Base-by-base conservation (phyloP, 2,888 invertebrate genomes). In the Arctia plantaginis region DNA sequence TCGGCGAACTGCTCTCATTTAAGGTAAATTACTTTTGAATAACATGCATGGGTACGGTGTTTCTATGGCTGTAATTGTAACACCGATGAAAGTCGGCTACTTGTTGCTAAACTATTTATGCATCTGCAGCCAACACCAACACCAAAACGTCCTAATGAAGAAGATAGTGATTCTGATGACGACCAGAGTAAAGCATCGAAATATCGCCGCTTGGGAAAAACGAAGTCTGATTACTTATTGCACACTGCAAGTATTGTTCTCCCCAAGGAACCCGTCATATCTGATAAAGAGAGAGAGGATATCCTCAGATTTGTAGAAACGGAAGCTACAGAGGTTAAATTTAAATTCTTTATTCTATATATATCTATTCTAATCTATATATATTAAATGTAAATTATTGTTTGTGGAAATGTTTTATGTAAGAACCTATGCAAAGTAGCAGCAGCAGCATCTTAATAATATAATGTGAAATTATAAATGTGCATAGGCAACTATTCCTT, bases 281-380 rank as follows among this genome's bases (percentile, higher is more conserved):
- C 97, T 0, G 97, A 97, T 75, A 97, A 98, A 87, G 98, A 98
- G 91, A 97, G 97, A 82, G 97, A 97, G 84, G 97, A 98, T 87
- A 98, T 98, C 82, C 92, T 98, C 8, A 97, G 97, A 94, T 98
- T 98, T 93, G 98, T 98, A 8, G 98, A 98, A 91, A 98, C 97
- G 71, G 98, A 98, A 94, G 97, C 97, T 64, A 97, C 97, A 13
- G 97, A 98, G 93, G 97, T 97, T 64, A 75, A 35, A 55, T 33
- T 97, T 65, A 75, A 35, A 55, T 23, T 15, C 35, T 13, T 18
- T n/a, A 67, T 30, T 33, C 3, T 15, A 62, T 62, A 18, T 6
- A 62, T 18, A 6, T 62, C 18, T 47, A 6, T 47, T n/a, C n/a
- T n/a, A n/a, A n/a, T n/a, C n/a, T 44, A 4, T 35, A 35, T 35